Conservation (phyloP, 2,797 vertebrate genomes). For the Danio albolineatus region DNA sequence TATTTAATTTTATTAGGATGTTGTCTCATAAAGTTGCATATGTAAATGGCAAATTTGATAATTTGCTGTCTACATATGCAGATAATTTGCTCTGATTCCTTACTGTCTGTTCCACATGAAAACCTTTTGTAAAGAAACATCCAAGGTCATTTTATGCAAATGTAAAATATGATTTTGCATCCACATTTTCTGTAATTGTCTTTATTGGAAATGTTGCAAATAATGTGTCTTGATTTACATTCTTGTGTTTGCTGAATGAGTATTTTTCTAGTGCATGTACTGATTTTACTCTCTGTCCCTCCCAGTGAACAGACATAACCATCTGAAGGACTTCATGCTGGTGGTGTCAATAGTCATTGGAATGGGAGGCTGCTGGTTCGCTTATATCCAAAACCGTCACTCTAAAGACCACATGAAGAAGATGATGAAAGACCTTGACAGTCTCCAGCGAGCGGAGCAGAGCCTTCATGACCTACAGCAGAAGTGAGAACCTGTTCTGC, state of each 20-base stretch:
- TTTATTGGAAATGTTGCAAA: background rate
- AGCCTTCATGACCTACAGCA: conserved; percentile 97
- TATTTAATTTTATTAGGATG: too few relatives aligned
- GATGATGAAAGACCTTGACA: conserved; percentile 98
- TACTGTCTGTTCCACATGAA: background rate
- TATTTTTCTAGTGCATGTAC: background rate
- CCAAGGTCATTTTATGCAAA: background rate
- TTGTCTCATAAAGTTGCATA: too few relatives aligned
- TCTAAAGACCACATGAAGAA: conserved; percentile 99
- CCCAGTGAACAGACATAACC: conserved; percentile 94
- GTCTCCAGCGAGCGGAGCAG: conserved; percentile 94
- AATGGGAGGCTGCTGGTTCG: conserved; percentile 99
- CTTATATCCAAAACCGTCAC: conserved; percentile 98
- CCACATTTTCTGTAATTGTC: background rate
- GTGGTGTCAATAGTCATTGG: conserved; percentile 99
- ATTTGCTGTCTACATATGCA: too few relatives aligned
- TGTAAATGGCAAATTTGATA: too few relatives aligned
- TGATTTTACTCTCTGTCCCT: conserved; percentile 14
- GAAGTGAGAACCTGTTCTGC: conserved; percentile 79
- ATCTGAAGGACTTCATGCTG: conserved; percentile 99
- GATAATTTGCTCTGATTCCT: too few relatives aligned
- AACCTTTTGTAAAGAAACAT: background rate
- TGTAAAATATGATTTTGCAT: too few relatives aligned
- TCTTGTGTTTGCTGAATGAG: background rate
- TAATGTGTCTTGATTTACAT: background rate